Evolutionary conservation across 2,113 vertebrate genomes (phyloP).

Genomic region (Trichomycterus rosablanca): DNA sequence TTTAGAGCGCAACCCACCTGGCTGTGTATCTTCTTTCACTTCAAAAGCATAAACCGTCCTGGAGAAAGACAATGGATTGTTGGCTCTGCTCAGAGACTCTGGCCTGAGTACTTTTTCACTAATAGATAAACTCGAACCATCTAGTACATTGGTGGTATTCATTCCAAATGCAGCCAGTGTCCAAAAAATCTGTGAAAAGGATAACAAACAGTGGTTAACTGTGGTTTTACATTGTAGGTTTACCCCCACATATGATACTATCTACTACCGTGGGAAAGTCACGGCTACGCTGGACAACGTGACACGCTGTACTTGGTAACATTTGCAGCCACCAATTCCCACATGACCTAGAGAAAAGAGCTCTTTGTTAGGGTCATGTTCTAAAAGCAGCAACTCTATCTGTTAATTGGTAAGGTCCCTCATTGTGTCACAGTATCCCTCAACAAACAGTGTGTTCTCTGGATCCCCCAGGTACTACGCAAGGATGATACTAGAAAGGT

Average conservation of each 20-base stretch:
- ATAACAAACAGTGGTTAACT: not conserved
- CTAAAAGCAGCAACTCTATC: conserved; percentile 43
- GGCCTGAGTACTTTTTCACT: too few relatives aligned
- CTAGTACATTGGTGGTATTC: too few relatives aligned
- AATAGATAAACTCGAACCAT: too few relatives aligned
- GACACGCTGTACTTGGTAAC: conserved; percentile 14
- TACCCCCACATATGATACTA: not conserved
- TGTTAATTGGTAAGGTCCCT: too few relatives aligned
- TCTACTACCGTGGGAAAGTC: conserved; percentile 6
- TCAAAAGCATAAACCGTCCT: conserved; percentile 64
- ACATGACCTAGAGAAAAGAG: conserved; percentile 19
- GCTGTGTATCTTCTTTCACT: conserved; percentile 65
- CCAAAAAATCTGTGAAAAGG: conserved; percentile 50
- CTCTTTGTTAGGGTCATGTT: conserved; percentile 34
- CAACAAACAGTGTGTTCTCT: conserved; percentile 34
- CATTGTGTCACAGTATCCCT: conserved; percentile 31
- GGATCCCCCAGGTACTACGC: conserved; percentile 23
- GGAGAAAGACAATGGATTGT: conserved; percentile 52
- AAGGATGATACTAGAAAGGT: too few relatives aligned
- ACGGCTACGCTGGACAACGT: not conserved
- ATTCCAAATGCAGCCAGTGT: conserved; percentile 24
- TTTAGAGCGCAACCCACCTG: conserved; percentile 53
- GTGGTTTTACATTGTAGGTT: not conserved
- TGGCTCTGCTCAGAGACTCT: conserved; percentile 50
- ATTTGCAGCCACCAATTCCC: too few relatives aligned